These are phyloP conservation scores for Emys orbicularis DNA, from an alignment of 2,797 vertebrate species.

Conservation along the genomic window DNA sequence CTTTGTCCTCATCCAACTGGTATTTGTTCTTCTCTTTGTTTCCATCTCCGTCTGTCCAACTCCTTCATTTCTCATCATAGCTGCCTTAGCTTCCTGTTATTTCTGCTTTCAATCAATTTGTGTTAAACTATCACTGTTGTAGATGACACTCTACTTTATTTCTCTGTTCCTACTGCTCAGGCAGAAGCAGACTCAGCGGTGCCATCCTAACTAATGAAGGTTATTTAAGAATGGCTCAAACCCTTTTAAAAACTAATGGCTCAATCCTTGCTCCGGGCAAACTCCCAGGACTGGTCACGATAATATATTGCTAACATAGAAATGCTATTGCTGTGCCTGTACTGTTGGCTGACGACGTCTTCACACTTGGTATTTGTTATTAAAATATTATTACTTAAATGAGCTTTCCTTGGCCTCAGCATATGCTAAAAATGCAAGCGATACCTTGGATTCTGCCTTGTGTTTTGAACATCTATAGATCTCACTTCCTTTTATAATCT, in stretches of 20 bases:
- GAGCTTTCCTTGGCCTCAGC: not conserved
- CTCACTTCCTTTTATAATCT: slow-evolving; percentile 12
- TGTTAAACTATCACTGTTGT: slow-evolving; percentile 49
- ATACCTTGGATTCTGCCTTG: not conserved
- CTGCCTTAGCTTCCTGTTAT: slow-evolving; percentile 27
- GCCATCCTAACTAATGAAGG: slow-evolving; percentile 47
- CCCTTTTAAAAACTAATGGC: slow-evolving; percentile 23
- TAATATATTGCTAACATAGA: slow-evolving; percentile 10
- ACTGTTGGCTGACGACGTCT: not conserved
- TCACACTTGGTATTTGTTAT: not conserved
- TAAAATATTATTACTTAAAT: slow-evolving; percentile 33
- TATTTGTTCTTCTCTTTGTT: slow-evolving; percentile 1
- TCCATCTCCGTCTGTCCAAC: not conserved
- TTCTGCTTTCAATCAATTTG: slow-evolving; percentile 57
- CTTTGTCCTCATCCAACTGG: not conserved
- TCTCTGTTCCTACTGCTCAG: slow-evolving; percentile 44
- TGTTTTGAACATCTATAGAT: not conserved
- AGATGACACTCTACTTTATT: slow-evolving; percentile 31
- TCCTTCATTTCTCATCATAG: slow-evolving; percentile 35
- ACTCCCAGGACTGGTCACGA: not conserved
- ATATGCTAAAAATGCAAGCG: slow-evolving; percentile 16
- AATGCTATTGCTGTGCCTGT: not conserved
- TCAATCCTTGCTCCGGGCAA: slow-evolving; percentile 27
- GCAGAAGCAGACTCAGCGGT: slow-evolving; percentile 44
- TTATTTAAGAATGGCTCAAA: slow-evolving; percentile 29